Percentiles rank a stretch among this genome's conserved stretches.
Conservation (phyloP, 1,140 invertebrate genomes). For the Aphis gossypii region DNA sequence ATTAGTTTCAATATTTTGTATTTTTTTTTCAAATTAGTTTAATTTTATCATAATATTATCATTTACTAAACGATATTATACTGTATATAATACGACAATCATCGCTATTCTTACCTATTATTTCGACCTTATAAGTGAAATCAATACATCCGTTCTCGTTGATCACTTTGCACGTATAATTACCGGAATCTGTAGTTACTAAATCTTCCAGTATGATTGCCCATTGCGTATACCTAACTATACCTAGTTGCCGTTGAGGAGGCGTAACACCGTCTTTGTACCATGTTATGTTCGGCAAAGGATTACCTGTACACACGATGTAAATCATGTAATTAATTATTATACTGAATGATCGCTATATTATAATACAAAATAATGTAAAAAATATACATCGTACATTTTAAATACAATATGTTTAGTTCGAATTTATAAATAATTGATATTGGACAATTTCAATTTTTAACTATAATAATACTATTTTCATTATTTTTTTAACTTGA, state of each 20-base stretch:
- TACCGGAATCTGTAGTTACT: constrained; percentile 78
- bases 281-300: constrained; percentile 81
- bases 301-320: constrained; percentile 69
- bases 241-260: constrained; percentile 69
- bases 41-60: not conserved
- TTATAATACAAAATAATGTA: not conserved
- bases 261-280: constrained; percentile 74
- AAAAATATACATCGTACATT: not conserved
- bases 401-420: not conserved
- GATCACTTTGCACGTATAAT: constrained; percentile 85
- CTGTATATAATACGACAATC: not conserved
- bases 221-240: constrained; percentile 72
- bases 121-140: constrained; percentile 75
- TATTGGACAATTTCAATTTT: not conserved
- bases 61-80: not conserved
- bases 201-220: constrained; percentile 76
- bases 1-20: not conserved
- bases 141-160: constrained; percentile 80
- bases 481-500: not conserved
- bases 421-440: not conserved
- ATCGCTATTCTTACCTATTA: constrained; percentile 72
- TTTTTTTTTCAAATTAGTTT: not conserved
- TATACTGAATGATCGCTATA: not conserved
- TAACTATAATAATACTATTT: not conserved
- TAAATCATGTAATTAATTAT: not conserved